Conservation (phyloP, 2,113 vertebrate species). For the Cricetomys ansorgei region DNA sequence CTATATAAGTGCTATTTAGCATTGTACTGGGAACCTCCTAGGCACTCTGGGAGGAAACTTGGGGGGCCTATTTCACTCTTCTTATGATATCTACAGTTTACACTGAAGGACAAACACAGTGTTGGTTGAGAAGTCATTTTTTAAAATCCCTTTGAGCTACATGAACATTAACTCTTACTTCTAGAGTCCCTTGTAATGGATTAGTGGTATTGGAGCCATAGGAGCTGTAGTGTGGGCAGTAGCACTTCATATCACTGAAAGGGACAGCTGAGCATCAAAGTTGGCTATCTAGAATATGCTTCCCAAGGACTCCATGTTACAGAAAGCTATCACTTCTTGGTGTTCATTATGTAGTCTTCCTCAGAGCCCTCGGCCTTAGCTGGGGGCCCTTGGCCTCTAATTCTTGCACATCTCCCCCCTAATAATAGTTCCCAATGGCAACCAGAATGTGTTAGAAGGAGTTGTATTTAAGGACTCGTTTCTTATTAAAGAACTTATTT, state of each 20-base stretch:
- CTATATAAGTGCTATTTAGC: neutral
- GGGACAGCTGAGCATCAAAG: neutral
- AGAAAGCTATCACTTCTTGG: rapidly evolving
- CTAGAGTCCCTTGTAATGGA: neutral
- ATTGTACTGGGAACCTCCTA: neutral
- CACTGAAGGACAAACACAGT: neutral
- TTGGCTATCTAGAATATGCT: neutral
- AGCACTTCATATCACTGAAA: neutral
- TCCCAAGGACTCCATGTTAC: neutral
- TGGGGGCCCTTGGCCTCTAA: neutral
- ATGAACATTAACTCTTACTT: conserved; percentile 15
- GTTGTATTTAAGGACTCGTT: neutral
- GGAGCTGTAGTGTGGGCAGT: too few relatives aligned
- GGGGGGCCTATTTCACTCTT: neutral
- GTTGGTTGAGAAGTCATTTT: neutral
- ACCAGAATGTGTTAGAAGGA: neutral
- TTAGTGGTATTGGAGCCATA: neutral
- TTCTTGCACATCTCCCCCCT: neutral
- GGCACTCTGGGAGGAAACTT: neutral
- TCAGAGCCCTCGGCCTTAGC: neutral
- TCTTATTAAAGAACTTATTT: neutral
- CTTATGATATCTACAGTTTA: neutral
- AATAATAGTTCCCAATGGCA: neutral
- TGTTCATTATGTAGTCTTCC: neutral
- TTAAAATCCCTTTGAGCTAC: neutral